A percentile compares a stretch with the other conserved stretches of the same genome.
phyloP scores from a whole-genome alignment of 2,113 vertebrate species.

The Euleptes europaea region DNA sequence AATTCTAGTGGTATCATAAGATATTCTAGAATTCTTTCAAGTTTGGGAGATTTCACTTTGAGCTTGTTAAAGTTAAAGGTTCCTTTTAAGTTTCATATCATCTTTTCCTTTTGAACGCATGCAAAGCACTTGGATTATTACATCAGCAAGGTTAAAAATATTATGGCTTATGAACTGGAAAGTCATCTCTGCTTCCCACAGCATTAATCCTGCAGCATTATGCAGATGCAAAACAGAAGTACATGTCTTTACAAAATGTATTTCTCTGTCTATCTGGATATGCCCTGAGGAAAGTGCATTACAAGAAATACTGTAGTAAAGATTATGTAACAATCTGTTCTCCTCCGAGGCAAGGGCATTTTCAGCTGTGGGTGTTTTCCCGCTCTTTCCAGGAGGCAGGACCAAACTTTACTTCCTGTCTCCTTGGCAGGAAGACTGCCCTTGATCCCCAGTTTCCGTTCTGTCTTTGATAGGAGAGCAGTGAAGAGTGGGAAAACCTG shows the following conservation, averaged over 20 bases:
- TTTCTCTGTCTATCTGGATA: not conserved
- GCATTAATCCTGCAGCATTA: not conserved
- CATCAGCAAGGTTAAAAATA: conserved; percentile 30
- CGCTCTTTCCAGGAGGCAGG: too few relatives aligned
- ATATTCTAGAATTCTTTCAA: not conserved
- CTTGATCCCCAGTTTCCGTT: too few relatives aligned
- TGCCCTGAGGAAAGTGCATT: not conserved
- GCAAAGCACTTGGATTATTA: conserved; percentile 23
- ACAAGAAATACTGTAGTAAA: conserved; percentile 4
- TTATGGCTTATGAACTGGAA: conserved; percentile 33
- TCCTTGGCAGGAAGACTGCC: too few relatives aligned
- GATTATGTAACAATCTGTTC: not conserved
- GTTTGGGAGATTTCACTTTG: not conserved
- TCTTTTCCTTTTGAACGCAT: not conserved
- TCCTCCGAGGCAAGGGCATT: too few relatives aligned
- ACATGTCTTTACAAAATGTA: conserved; percentile 30
- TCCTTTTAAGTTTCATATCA: not conserved
- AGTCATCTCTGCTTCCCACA: not conserved
- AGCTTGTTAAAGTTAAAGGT: not conserved
- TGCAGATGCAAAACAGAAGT: not conserved
- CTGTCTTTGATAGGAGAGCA: too few relatives aligned
- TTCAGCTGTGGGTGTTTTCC: too few relatives aligned
- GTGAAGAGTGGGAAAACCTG: too few relatives aligned
- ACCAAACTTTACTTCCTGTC: too few relatives aligned
- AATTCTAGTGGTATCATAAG: not conserved